A percentile compares a stretch with the other conserved stretches of the same genome.
Conservation (phyloP, 2,797 vertebrate genomes). For the Artibeus jamaicensis region DNA sequence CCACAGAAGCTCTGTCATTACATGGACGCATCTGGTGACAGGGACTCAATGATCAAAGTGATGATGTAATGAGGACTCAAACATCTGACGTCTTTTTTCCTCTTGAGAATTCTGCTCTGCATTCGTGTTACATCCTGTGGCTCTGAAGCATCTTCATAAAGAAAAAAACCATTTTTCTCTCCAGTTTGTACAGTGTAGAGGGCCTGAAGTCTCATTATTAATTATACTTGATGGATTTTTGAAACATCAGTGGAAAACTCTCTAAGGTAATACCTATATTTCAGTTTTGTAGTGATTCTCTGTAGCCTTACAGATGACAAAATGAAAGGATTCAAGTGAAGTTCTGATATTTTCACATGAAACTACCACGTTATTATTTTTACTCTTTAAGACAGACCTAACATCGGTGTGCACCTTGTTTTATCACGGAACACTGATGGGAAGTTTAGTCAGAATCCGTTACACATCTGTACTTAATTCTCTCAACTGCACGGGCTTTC, state of each 20-base stretch:
- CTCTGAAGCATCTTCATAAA: constrained; percentile 2
- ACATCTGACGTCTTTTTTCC: neutral
- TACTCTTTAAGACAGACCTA: neutral
- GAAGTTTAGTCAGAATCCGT: neutral
- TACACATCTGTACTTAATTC: neutral
- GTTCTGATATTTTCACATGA: neutral
- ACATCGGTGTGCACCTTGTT: neutral
- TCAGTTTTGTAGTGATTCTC: neutral
- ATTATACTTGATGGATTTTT: neutral
- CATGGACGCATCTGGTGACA: neutral
- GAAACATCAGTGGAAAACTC: neutral
- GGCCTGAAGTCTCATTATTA: neutral
- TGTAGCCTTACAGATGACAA: neutral
- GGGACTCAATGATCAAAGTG: neutral
- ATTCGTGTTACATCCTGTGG: neutral
- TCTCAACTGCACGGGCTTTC: neutral
- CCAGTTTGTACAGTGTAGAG: neutral
- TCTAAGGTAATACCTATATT: neutral
- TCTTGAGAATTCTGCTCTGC: neutral
- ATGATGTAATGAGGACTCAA: neutral
- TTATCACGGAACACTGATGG: neutral
- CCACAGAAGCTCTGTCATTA: neutral
- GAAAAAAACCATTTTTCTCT: neutral
- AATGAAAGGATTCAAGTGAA: neutral
- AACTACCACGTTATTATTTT: neutral